Evolutionary conservation across 2,888 invertebrate species (phyloP).

Genomic region (Sphaeridia pumilis): DNA sequence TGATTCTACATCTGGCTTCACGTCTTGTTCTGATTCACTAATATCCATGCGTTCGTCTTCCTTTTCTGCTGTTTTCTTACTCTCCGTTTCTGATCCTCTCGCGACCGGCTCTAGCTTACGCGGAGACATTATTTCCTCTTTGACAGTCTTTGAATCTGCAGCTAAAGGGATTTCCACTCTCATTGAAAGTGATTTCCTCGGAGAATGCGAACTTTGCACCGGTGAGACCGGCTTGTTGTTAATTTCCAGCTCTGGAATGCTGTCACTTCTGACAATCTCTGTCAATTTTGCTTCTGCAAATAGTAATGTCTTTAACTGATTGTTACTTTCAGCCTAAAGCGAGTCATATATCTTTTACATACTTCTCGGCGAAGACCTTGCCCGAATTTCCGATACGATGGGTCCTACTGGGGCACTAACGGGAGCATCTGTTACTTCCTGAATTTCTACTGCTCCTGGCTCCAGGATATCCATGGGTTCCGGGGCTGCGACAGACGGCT

Average conservation of each 20-base stretch:
- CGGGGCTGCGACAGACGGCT: background rate
- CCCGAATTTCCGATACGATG: background rate
- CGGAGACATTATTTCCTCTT: background rate
- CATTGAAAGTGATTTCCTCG: background rate
- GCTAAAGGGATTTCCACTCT: background rate
- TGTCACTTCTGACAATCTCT: too few species aligned
- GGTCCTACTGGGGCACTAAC: background rate
- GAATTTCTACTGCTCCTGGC: too few species aligned
- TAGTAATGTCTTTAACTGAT: too few species aligned
- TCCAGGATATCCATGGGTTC: constrained; percentile 5
- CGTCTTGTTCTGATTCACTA: too few species aligned
- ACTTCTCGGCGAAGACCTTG: too few species aligned
- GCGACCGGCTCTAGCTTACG: background rate
- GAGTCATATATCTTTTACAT: too few species aligned
- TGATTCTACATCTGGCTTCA: too few species aligned
- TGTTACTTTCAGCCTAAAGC: too few species aligned
- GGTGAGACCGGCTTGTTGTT: background rate
- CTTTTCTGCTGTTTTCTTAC: too few species aligned
- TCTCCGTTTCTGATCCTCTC: background rate
- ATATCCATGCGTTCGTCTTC: too few species aligned
- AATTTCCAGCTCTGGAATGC: too few species aligned
- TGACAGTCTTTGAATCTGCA: background rate
- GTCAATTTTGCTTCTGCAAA: too few species aligned
- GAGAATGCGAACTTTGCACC: background rate
- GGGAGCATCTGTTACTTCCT: background rate